phyloP scores from a whole-genome alignment of 2,888 invertebrate species.

The Helobdella robusta region DNA sequence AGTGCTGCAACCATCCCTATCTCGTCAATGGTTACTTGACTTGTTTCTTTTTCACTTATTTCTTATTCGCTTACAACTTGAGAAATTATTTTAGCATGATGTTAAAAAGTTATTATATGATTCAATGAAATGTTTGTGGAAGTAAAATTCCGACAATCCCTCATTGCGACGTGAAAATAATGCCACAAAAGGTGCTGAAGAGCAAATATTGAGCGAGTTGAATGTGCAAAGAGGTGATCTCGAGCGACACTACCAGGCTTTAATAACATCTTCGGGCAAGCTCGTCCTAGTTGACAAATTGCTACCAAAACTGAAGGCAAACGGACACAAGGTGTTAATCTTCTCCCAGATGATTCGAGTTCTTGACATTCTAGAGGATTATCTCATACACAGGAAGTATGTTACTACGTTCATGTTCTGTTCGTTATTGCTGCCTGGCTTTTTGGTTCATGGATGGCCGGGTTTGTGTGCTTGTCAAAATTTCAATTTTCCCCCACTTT shows the following conservation, averaged over 20 bases:
- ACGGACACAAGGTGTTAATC: constrained; percentile 90
- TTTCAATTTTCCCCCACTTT: neutral
- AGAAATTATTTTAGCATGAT: neutral
- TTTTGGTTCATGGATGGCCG: too few species aligned
- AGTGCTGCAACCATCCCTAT: constrained; percentile 99
- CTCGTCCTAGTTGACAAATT: constrained; percentile 97
- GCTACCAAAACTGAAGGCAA: constrained; percentile 84
- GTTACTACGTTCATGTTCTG: too few species aligned
- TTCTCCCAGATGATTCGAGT: constrained; percentile 96
- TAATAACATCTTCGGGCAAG: constrained; percentile 93
- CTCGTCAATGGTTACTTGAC: constrained; percentile 67
- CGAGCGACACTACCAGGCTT: constrained; percentile 53
- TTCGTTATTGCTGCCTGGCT: too few species aligned
- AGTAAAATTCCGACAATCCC: neutral
- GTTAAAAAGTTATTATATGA: too few species aligned
- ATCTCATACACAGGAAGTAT: constrained; percentile 73
- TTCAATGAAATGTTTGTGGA: too few species aligned
- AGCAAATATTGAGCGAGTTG: constrained; percentile 34
- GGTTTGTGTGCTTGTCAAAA: too few species aligned
- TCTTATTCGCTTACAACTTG: neutral
- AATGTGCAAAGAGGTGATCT: constrained; percentile 12
- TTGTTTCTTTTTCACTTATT: neutral
- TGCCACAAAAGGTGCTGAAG: constrained; percentile 34
- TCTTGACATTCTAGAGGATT: constrained; percentile 94
- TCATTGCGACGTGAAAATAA: neutral